phyloP scores from a whole-genome alignment of 1,140 invertebrate genomes.

The Philotrypesis tridentata region DNA sequence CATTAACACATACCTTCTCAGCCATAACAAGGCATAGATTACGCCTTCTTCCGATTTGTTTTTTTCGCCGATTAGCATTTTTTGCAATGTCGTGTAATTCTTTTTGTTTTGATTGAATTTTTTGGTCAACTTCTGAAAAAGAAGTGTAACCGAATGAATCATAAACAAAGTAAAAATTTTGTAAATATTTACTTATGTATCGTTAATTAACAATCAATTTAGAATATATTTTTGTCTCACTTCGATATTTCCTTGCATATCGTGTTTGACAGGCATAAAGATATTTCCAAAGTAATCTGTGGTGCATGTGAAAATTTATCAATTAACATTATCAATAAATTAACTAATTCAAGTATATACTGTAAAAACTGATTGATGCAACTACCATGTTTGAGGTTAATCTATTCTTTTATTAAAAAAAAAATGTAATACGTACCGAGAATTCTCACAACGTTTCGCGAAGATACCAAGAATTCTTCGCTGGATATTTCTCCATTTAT shows the following conservation, averaged over 20 bases:
- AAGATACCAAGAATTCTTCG: conserved; percentile 77
- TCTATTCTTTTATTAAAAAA: not conserved
- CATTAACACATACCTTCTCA: too few relatives aligned
- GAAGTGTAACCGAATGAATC: conserved; percentile 44
- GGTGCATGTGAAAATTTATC: conserved; percentile 37
- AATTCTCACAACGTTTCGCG: conserved; percentile 74
- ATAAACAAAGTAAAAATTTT: too few relatives aligned
- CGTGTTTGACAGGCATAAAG: conserved; percentile 81
- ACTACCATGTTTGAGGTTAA: not conserved
- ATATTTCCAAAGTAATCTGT: conserved; percentile 82
- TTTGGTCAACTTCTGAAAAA: conserved; percentile 78
- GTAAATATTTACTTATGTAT: not conserved
- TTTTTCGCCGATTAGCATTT: conserved; percentile 78
- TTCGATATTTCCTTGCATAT: conserved; percentile 83
- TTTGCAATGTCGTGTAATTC: conserved; percentile 77
- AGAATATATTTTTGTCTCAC: conserved; percentile 71
- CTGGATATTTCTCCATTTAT: conserved; percentile 77
- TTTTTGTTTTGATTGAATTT: conserved; percentile 74
- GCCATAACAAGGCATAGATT: conserved; percentile 79
- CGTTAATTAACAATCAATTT: not conserved
- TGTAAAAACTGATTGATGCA: not conserved
- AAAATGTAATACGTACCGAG: conserved; percentile 74
- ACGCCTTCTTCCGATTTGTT: conserved; percentile 70
- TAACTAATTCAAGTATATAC: too few relatives aligned
- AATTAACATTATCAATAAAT: conserved; percentile 15